These are phyloP conservation scores for Dione vanillae DNA, from an alignment of 2,888 invertebrate species.

Conservation along the genomic window DNA sequence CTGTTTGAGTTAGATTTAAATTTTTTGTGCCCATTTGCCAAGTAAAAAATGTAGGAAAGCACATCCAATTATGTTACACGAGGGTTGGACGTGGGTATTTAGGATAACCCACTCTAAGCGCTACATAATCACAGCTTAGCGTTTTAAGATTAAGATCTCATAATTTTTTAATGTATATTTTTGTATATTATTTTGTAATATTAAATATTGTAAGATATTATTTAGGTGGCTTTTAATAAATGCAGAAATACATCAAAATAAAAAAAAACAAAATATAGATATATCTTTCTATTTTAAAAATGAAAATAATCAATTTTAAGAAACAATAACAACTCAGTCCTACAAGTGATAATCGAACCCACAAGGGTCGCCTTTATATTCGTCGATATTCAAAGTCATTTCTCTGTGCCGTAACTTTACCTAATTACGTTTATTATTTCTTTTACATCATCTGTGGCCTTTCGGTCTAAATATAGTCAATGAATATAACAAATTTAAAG, in stretches of 20 bases:
- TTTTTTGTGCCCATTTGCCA: constrained; percentile 33
- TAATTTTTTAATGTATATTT: not conserved
- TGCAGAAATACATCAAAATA: too few species aligned
- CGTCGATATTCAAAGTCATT: too few species aligned
- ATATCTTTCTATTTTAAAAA: too few species aligned
- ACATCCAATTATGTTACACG: constrained; percentile 31
- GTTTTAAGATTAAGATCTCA: constrained; percentile 22
- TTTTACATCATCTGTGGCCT: too few species aligned
- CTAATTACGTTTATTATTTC: too few species aligned
- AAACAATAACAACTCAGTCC: too few species aligned
- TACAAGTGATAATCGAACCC: too few species aligned
- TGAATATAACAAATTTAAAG: not conserved
- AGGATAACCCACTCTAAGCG: constrained; percentile 30
- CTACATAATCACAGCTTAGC: constrained; percentile 37
- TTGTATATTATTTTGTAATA: not conserved
- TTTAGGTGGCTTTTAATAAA: not conserved
- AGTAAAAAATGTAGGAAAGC: constrained; percentile 24
- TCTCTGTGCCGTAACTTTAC: too few species aligned
- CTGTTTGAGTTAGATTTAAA: constrained; percentile 37
- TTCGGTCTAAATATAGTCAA: too few species aligned
- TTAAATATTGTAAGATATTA: not conserved
- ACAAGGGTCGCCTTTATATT: too few species aligned
- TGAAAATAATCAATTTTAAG: too few species aligned
- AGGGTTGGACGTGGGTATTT: constrained; percentile 39
- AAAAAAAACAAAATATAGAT: too few species aligned